Percentiles rank a stretch among this genome's conserved stretches.
Evolutionary conservation across 2,888 invertebrate species (phyloP).

Genomic region (Eilema caniola): DNA sequence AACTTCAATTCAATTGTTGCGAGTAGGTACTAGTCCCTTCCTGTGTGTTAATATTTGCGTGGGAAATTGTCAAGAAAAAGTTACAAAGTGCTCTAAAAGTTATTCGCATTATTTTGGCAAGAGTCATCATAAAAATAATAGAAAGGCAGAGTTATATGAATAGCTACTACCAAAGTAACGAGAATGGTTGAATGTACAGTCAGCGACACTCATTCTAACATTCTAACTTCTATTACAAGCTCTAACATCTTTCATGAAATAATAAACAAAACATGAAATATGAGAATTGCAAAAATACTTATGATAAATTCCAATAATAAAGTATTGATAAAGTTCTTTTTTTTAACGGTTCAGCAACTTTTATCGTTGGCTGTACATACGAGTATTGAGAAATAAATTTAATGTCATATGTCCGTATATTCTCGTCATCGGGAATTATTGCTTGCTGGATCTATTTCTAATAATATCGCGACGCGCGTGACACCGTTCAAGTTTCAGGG

Average conservation of each 20-base stretch:
- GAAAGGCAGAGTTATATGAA: neutral
- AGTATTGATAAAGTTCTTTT: too few species aligned
- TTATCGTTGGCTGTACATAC: neutral
- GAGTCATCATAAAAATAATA: conserved; percentile 14
- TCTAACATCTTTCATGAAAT: neutral
- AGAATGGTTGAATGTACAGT: conserved; percentile 17
- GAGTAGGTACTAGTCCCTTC: neutral
- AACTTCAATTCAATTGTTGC: too few species aligned
- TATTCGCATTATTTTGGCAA: too few species aligned
- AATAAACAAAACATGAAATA: neutral
- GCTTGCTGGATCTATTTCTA: conserved; percentile 61
- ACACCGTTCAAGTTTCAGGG: conserved; percentile 55
- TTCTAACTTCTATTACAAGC: neutral
- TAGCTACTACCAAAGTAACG: conserved; percentile 28
- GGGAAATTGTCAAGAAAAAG: neutral
- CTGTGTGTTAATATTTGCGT: too few species aligned
- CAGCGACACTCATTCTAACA: neutral
- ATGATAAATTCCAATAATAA: too few species aligned
- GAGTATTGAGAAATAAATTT: conserved; percentile 38
- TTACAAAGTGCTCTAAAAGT: neutral
- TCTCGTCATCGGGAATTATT: conserved; percentile 50
- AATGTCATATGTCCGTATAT: conserved; percentile 29
- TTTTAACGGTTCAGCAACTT: neutral
- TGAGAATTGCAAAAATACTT: neutral
- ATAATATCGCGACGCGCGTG: conserved; percentile 52